A percentile compares a stretch with the other conserved stretches of the same genome.
phyloP scores from a whole-genome alignment of 2,797 vertebrate species.

The Eulemur mongoz region DNA sequence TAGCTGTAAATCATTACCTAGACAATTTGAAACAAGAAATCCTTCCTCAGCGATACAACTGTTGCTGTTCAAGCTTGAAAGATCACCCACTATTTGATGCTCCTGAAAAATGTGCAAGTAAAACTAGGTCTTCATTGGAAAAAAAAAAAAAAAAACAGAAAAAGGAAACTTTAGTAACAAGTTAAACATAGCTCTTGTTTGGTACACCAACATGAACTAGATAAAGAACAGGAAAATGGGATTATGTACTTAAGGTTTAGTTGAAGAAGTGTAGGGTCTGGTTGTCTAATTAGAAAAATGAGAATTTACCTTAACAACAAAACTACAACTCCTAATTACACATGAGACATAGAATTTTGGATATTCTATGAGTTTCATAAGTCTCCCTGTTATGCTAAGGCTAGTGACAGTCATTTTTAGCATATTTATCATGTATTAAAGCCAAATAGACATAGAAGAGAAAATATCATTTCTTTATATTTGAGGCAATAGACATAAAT shows the following conservation, averaged over 20 bases:
- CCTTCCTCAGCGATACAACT: conserved; percentile 71
- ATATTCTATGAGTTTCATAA: not conserved
- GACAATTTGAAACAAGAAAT: conserved; percentile 74
- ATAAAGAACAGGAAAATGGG: not conserved
- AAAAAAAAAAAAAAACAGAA: conserved; percentile 49
- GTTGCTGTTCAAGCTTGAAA: conserved; percentile 68
- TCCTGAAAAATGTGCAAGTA: conserved; percentile 78
- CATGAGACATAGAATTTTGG: not conserved
- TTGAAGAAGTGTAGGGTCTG: not conserved
- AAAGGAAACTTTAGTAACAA: conserved; percentile 58
- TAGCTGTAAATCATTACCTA: conserved; percentile 79
- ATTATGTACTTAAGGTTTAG: not conserved
- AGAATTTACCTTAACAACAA: not conserved
- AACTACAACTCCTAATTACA: not conserved
- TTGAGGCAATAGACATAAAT: not conserved
- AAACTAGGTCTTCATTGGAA: conserved; percentile 68
- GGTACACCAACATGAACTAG: not conserved
- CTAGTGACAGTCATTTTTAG: not conserved
- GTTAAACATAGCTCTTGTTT: conserved; percentile 71
- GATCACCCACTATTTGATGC: conserved; percentile 50
- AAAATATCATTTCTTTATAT: conserved; percentile 30
- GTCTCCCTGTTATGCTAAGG: not conserved
- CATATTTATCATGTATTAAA: not conserved
- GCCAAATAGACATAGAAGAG: not conserved
- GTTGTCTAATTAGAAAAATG: conserved; percentile 1